Conservation (phyloP, 1,140 invertebrate genomes). For the Caenorhabditis brenneri region DNA sequence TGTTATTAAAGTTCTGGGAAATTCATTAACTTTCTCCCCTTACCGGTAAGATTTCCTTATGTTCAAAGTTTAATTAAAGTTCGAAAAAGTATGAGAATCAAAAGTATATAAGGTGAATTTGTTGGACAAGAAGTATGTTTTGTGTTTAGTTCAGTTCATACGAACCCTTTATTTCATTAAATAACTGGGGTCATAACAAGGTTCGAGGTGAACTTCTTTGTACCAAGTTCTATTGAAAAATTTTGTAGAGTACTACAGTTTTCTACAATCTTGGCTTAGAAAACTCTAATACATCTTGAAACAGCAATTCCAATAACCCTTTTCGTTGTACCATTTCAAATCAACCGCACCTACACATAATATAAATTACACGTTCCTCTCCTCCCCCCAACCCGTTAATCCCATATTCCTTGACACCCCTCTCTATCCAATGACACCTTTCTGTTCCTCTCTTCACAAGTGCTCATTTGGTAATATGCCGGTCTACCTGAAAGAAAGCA, state of each 20-base stretch:
- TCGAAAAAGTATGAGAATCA: neutral
- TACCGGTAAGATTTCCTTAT: neutral
- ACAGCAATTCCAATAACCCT: no score
- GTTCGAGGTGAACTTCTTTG: no score
- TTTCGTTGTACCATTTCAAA: neutral
- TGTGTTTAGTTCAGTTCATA: no score
- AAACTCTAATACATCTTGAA: no score
- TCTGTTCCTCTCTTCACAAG: slow-evolving; percentile 7
- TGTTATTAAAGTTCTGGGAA: neutral
- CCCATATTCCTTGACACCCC: neutral
- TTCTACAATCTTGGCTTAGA: neutral
- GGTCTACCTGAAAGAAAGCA: slow-evolving; percentile 38
- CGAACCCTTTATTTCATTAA: no score
- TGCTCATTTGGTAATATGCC: slow-evolving; percentile 9
- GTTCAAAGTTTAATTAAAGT: neutral
- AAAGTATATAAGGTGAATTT: neutral
- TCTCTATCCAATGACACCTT: slow-evolving; percentile 1
- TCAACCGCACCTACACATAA: neutral
- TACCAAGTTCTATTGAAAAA: no score
- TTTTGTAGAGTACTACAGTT: no score
- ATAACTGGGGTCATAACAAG: no score
- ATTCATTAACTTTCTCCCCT: neutral
- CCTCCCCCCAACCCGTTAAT: neutral
- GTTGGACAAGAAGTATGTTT: no score
- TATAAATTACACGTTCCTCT: neutral